Evolutionary conservation across 1,140 invertebrate genomes (phyloP).

Genomic region (Latrodectus geometricus): DNA sequence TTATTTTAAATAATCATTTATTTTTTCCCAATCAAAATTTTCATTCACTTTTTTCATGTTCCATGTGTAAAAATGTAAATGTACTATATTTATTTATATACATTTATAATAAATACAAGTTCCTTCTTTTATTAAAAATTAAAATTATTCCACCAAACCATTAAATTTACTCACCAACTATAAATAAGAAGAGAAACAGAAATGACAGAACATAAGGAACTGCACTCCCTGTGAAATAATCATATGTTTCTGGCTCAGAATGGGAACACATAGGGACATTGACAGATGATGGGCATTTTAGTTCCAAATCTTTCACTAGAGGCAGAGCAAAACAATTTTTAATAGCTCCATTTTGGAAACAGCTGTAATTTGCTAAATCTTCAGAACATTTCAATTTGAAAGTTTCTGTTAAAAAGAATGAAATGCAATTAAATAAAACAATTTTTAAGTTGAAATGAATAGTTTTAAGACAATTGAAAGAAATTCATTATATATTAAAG

Average conservation of each 20-base stretch:
- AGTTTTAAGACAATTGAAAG: too few species aligned
- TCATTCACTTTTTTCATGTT: too few species aligned
- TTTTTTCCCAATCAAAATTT: too few species aligned
- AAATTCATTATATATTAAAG: too few species aligned
- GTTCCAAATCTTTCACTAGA: neutral
- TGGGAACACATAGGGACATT: constrained; percentile 8
- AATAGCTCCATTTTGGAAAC: neutral
- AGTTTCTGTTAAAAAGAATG: neutral
- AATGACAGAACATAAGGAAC: constrained; percentile 75
- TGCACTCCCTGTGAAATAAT: constrained; percentile 76
- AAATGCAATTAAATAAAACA: neutral
- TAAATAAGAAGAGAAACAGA: constrained; percentile 69
- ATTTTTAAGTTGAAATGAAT: neutral
- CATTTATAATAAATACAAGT: too few species aligned
- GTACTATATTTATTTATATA: too few species aligned
- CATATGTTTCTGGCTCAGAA: constrained; percentile 69
- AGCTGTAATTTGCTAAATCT: neutral
- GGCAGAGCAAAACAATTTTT: constrained; percentile 17
- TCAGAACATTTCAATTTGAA: neutral
- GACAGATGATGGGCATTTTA: constrained; percentile 7
- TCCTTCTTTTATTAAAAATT: too few species aligned
- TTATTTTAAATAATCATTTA: too few species aligned
- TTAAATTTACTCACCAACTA: constrained; percentile 71
- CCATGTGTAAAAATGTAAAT: too few species aligned
- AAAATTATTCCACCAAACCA: neutral